Conservation (phyloP, 2,888 invertebrate species). For the Hetaerina titia region DNA sequence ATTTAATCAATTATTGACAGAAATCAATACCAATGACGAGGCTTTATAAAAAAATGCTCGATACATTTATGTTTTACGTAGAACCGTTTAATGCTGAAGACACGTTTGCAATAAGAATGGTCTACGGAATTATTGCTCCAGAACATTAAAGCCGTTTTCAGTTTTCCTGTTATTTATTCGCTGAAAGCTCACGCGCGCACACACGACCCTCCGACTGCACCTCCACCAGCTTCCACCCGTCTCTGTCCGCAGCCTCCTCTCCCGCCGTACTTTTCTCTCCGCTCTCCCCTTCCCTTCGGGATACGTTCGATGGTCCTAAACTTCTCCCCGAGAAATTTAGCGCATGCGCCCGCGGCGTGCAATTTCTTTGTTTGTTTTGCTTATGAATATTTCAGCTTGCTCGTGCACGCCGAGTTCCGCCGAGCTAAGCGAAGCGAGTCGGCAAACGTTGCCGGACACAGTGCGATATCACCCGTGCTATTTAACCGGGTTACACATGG, state of each 20-base stretch:
- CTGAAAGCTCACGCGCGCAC: background rate
- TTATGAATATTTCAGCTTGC: background rate
- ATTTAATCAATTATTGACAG: no score
- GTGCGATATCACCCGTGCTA: background rate
- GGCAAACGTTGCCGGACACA: constrained; percentile 8
- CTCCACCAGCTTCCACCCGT: background rate
- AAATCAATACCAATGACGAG: no score
- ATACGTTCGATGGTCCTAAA: background rate
- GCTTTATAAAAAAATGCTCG: no score
- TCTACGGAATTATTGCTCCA: no score
- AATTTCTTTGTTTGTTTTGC: constrained; percentile 21
- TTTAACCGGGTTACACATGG: constrained; percentile 6
- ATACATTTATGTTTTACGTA: no score
- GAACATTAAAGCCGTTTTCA: background rate
- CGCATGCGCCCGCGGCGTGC: background rate
- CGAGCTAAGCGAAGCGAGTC: background rate
- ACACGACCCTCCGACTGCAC: background rate
- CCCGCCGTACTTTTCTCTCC: background rate
- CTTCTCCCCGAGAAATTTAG: background rate
- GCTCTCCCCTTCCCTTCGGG: background rate
- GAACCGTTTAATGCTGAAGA: no score
- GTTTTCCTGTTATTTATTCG: background rate
- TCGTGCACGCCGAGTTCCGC: background rate
- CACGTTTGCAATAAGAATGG: no score
- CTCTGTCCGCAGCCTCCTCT: background rate